Evolutionary conservation across 2,888 invertebrate genomes (phyloP), one percentile per base, ranked within the genome.

Genomic region (Amblyteles armatorius): DNA sequence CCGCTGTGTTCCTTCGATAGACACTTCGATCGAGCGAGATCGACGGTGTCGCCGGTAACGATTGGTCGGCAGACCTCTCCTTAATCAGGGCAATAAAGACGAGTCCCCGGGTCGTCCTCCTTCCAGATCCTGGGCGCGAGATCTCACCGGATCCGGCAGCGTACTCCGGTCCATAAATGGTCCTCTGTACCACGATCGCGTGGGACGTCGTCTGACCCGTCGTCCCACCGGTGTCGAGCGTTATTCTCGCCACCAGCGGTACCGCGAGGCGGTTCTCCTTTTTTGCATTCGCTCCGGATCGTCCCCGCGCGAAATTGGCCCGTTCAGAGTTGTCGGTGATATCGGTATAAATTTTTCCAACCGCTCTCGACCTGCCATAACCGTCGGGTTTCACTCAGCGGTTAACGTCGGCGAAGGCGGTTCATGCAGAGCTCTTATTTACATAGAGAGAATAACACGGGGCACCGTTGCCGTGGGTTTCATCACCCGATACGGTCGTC

Each of bases 151-250:
- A 48, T 65, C 19, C 5, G 55, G 63, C 68, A 40, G 36, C 63
- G 55, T 69, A 33, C 63, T 19, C 55, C 87, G 87, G 77, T 74
- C 91, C 90, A 89, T 90, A 90, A 89, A 90, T 90, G 90, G 91
- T 87, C 84, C 80, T 85, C 86, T 85, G 68, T 79, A 68, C 57
- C 80, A 74, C 73, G 85, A 81, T 85, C 85, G 90, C 89, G 90
- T 90, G 90, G 90, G 90, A 89, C 88, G 90, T 90, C 85, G 90
- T 81, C 65, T 57, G 80, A 79, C 83, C 78, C 60, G 83, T 68
- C 80, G 76, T 11, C 67, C 36, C 26, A 57, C 67, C 63, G 29
- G 33, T 63, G 63, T 63, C 63, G 63, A n/a, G 63, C 57, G 76
- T 77, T 74, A 82, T 80, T 72, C 55, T 76, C 55, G 40, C 67